Conservation (phyloP, 2,113 vertebrate genomes). For the Sebastes fasciatus region DNA sequence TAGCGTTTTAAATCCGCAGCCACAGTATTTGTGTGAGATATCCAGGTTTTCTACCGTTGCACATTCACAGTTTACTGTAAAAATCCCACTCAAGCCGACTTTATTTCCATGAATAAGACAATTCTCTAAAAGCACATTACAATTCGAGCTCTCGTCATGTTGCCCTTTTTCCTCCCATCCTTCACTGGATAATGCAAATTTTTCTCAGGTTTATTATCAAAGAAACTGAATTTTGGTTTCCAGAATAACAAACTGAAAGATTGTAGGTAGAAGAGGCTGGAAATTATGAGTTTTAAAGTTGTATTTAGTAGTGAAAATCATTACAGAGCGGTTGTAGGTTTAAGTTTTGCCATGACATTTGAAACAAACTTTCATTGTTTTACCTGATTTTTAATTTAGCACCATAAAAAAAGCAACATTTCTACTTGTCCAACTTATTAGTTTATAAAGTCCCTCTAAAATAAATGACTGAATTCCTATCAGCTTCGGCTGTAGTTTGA, state of each 20-base stretch:
- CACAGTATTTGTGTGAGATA: not conserved
- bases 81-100: slow-evolving; percentile 8
- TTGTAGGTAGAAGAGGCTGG: not conserved
- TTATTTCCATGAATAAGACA: slow-evolving; percentile 35
- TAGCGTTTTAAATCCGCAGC: slow-evolving; percentile 35
- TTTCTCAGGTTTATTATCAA: too few species aligned
- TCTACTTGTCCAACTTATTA: not conserved
- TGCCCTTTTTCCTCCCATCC: not conserved
- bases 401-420: not conserved
- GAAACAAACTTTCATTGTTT: not conserved
- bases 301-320: not conserved
- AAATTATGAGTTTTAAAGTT: not conserved
- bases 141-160: slow-evolving; percentile 1
- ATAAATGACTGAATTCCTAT: not conserved
- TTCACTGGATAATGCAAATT: not conserved
- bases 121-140: slow-evolving; percentile 10
- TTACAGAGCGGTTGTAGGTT: not conserved
- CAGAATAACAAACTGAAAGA: not conserved
- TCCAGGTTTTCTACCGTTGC: slow-evolving; percentile 13
- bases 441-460: not conserved
- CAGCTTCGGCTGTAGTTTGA: not conserved
- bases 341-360: not conserved
- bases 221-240: not conserved
- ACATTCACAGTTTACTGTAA: slow-evolving; percentile 12
- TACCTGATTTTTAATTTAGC: not conserved